Percentiles rank a stretch among this genome's conserved stretches.
These are phyloP conservation scores for Ophioderma brevispina DNA, from an alignment of 35 echinoderm and acorn worm genomes.

Conservation along the genomic window DNA sequence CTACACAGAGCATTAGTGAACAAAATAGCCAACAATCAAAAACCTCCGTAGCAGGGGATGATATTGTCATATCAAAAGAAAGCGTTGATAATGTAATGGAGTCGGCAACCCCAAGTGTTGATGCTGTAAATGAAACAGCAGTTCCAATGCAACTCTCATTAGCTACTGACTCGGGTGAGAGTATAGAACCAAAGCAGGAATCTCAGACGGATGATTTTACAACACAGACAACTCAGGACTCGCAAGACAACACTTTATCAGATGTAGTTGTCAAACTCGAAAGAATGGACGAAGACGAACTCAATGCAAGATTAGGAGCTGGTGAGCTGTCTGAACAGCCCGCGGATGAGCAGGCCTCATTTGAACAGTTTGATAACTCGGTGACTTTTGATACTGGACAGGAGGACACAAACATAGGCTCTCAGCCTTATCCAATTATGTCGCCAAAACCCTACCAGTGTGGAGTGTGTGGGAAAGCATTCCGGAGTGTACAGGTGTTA, in stretches of 20 bases:
- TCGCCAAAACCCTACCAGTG: neutral
- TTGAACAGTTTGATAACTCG: neutral
- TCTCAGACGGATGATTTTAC: no score
- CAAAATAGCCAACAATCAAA: neutral
- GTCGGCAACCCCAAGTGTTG: neutral
- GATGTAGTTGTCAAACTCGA: neutral
- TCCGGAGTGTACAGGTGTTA: neutral
- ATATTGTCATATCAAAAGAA: no score
- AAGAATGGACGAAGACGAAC: neutral
- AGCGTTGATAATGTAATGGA: no score
- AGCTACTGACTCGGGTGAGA: no score
- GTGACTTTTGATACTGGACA: neutral
- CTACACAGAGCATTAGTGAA: neutral
- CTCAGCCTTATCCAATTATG: neutral
- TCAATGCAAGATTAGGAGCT: neutral
- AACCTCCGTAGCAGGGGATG: no score
- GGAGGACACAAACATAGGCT: neutral
- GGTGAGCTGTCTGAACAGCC: neutral
- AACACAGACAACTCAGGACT: neutral
- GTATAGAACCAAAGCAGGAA: no score
- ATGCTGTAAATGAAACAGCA: neutral
- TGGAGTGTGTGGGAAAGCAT: neutral
- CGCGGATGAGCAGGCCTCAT: neutral
- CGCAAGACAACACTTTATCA: neutral
- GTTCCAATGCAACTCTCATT: neutral